Base-by-base conservation (phyloP, 2,113 vertebrate genomes). In the Fulica atra region DNA sequence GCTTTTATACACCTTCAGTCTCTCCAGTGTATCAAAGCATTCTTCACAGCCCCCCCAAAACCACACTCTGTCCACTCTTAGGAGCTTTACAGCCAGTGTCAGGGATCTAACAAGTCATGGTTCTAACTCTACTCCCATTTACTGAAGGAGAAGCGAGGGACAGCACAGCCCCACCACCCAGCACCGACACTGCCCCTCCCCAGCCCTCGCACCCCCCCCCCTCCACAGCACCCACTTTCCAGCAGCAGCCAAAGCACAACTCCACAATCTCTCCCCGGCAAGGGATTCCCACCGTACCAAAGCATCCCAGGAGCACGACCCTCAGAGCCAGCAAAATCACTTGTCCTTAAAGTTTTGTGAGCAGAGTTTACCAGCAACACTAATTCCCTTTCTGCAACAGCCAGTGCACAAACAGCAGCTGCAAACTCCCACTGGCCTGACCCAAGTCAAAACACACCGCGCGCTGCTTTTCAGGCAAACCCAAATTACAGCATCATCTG, bases 401-500 rank as follows among this genome's bases (percentile, higher is more conserved):
- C 53, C 88, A 70, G 82, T 72, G 54, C 51, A 29, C 56, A 83
- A 88, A 14, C 69, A 89, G 91, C 93, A 91, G 90, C 93, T 94
- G 92, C 86, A 23, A 92, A 89, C 95, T 95, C 86, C 80, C 86
- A 26, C 60, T 5, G 70, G 69, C 86, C 73, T 38, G 91, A 74
- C 44, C 40, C 0, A 60, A 96, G 93, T 65, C 80, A 24, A 50
- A 92, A 89, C 90, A 70, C 82, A 28, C 76, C 9, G 3, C 38
- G 16, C 1, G 0, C 53, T 28, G 88, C 93, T 95, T 86, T 94
- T 29, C 87, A 92, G 95, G 93, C 96, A 94, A 96, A 89, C 92
- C 73, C 92, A 76, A 94, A 95, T 89, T 42, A 93, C 93, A 81
- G 93, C 96, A 93, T 91, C 91, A 72, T 89, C 92, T 87, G 81